Evolutionary conservation across 1,140 invertebrate genomes (phyloP).

Genomic region (Drosophila trapezifrons): DNA sequence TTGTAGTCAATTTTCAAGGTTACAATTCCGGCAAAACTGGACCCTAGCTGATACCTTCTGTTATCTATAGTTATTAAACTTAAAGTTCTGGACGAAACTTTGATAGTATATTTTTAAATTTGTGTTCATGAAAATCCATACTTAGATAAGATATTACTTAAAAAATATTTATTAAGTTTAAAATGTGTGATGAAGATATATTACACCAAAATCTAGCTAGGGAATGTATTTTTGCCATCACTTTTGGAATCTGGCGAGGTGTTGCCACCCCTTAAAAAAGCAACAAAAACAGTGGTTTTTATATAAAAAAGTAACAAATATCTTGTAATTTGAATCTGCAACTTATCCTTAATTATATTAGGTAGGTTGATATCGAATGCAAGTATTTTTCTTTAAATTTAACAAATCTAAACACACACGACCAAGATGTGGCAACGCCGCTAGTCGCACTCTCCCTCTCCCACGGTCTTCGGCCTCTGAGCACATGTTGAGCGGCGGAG

Average conservation of each 20-base stretch:
- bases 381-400: background rate
- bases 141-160: too few relatives aligned
- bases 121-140: too few relatives aligned
- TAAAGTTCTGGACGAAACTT: too few relatives aligned
- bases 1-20: too few relatives aligned
- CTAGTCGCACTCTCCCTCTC: slow-evolving; percentile 40
- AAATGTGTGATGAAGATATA: too few relatives aligned
- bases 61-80: too few relatives aligned
- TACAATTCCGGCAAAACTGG: too few relatives aligned
- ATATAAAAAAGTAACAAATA: background rate
- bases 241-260: background rate
- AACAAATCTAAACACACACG: background rate
- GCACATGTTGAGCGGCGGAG: slow-evolving; percentile 59
- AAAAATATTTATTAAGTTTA: too few relatives aligned
- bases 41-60: too few relatives aligned
- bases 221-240: background rate
- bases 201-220: background rate
- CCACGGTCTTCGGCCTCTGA: slow-evolving; percentile 42
- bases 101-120: too few relatives aligned
- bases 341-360: background rate
- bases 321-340: background rate
- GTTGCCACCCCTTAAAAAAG: slow-evolving; percentile 6
- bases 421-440: slow-evolving; percentile 52
- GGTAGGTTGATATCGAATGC: accelerated
- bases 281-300: slow-evolving; percentile 1